A percentile compares a stretch with the other conserved stretches of the same genome.
phyloP scores from a whole-genome alignment of 2,797 vertebrate genomes.

The Toxotes lorentzi region DNA sequence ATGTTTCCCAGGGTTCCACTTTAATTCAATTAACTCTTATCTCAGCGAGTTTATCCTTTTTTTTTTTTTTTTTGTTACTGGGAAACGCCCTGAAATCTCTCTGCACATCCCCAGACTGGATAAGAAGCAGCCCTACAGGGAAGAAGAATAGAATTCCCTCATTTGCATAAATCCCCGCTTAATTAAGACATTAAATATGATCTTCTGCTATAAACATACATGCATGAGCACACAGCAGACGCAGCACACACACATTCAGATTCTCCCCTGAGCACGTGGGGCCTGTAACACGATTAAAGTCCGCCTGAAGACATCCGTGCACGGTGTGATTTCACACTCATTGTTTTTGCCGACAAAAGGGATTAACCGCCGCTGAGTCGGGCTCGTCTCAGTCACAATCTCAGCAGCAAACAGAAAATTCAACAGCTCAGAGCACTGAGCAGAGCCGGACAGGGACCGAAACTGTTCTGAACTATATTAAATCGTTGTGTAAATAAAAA shows the following conservation, averaged over 20 bases:
- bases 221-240: constrained; percentile 37
- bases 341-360: constrained; percentile 77
- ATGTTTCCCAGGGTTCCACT: constrained; percentile 31
- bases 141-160: constrained; percentile 45
- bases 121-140: constrained; percentile 51
- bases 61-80: constrained; percentile 1
- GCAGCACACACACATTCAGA: constrained; percentile 31
- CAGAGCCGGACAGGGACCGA: neutral
- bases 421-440: constrained; percentile 31
- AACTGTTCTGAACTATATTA: neutral
- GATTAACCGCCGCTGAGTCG: constrained; percentile 62
- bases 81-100: constrained; percentile 56
- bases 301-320: constrained; percentile 69
- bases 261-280: constrained; percentile 48
- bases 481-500: constrained; percentile 13
- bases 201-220: constrained; percentile 48
- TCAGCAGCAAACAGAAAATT: constrained; percentile 25
- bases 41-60: constrained; percentile 25
- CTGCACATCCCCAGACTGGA: constrained; percentile 31
- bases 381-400: constrained; percentile 26
- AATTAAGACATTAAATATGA: constrained; percentile 82
- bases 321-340: constrained; percentile 77
- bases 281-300: constrained; percentile 76
- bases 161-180: constrained; percentile 76
- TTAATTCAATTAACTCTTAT: constrained; percentile 72